A percentile compares a stretch with the other conserved stretches of the same genome.
phyloP scores from a whole-genome alignment of 1,140 invertebrate species.

The Drosophila simulans region DNA sequence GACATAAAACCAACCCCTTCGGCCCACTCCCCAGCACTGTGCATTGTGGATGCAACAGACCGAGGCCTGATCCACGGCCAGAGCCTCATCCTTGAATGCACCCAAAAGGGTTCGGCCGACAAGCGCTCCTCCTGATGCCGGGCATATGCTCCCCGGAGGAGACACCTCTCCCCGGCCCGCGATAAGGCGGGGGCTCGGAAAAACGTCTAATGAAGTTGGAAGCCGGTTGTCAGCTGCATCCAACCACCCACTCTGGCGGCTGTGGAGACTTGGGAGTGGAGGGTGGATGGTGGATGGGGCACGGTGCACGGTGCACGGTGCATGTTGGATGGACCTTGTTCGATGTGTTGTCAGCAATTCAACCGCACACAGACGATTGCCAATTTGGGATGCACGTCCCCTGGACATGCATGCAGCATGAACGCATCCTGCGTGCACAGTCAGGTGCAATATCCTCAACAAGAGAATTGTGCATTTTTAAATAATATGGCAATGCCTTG shows the following conservation, averaged over 20 bases:
- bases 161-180: neutral
- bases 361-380: slow-evolving; percentile 54
- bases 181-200: slow-evolving; percentile 4
- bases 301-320: too few relatives aligned
- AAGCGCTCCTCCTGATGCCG: neutral
- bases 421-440: slow-evolving; percentile 37
- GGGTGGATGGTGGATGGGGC: neutral
- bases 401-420: slow-evolving; percentile 7
- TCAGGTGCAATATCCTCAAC: slow-evolving; percentile 54
- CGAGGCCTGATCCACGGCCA: slow-evolving; percentile 10
- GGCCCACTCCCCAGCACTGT: neutral
- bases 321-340: neutral
- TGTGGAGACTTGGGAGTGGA: slow-evolving; percentile 5
- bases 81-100: slow-evolving; percentile 39
- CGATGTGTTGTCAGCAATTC: slow-evolving; percentile 43
- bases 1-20: slow-evolving; percentile 14
- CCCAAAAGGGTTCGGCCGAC: slow-evolving; percentile 28
- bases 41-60: slow-evolving; percentile 41
- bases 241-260: slow-evolving; percentile 4
- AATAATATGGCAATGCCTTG: slow-evolving; percentile 15
- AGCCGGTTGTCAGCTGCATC: slow-evolving; percentile 22
- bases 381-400: slow-evolving; percentile 44
- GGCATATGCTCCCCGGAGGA: slow-evolving; percentile 9
- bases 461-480: slow-evolving; percentile 28
- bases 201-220: slow-evolving; percentile 51